These are phyloP conservation scores for Anableps anableps DNA, from an alignment of 2,797 vertebrate genomes.

Conservation along the genomic window DNA sequence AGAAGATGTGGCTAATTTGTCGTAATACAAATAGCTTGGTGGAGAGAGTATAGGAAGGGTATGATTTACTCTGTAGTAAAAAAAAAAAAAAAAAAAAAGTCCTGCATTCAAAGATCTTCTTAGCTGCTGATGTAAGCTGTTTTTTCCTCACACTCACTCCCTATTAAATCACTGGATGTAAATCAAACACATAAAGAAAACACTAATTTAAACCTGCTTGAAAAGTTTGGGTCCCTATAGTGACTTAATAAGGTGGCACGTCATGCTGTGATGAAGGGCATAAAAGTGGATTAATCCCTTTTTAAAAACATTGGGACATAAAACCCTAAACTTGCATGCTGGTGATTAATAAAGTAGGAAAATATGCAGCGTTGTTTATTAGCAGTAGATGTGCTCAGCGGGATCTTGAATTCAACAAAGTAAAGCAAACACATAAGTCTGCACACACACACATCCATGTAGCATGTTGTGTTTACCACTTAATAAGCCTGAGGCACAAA, in stretches of 20 bases:
- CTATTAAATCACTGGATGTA: slow-evolving; percentile 69
- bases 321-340: slow-evolving; percentile 64
- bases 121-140: slow-evolving; percentile 64
- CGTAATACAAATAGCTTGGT: slow-evolving; percentile 31
- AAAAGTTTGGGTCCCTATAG: slow-evolving; percentile 65
- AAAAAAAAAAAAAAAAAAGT: slow-evolving; percentile 49
- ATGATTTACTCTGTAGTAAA: slow-evolving; percentile 50
- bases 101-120: slow-evolving; percentile 57
- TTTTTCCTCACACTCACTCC: slow-evolving; percentile 12
- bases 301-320: slow-evolving; percentile 68
- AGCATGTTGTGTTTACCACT: neutral
- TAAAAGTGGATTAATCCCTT: slow-evolving; percentile 69
- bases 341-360: slow-evolving; percentile 71
- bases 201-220: slow-evolving; percentile 73
- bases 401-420: slow-evolving; percentile 34
- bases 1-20: slow-evolving; percentile 27
- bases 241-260: slow-evolving; percentile 67
- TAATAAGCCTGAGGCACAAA: slow-evolving; percentile 22
- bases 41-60: slow-evolving; percentile 40
- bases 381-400: slow-evolving; percentile 45
- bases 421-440: slow-evolving; percentile 21
- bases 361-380: slow-evolving; percentile 61
- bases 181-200: slow-evolving; percentile 71
- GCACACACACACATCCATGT: slow-evolving; percentile 8
- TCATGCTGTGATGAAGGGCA: slow-evolving; percentile 66